These are phyloP conservation scores for Sylvilagus floridanus DNA, from an alignment of 2,797 vertebrate genomes.

Conservation along the genomic window DNA sequence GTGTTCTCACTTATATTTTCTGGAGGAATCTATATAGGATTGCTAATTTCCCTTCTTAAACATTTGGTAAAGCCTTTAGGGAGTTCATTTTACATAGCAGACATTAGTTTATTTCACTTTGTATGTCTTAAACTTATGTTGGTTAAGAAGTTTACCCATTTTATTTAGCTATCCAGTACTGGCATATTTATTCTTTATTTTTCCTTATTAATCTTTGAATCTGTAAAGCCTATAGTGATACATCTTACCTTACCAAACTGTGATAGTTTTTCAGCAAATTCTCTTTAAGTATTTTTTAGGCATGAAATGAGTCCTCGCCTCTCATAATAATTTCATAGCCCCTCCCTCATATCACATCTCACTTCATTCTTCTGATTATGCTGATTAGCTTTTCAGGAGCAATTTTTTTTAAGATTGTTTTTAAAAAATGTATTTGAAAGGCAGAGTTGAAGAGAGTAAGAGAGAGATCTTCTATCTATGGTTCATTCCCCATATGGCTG, in stretches of 20 bases:
- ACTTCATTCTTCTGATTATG: background rate
- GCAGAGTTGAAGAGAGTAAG: no score
- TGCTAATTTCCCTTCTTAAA: background rate
- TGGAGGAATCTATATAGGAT: background rate
- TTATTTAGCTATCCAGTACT: background rate
- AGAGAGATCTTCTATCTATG: no score
- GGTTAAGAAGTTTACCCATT: background rate
- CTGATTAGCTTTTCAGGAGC: background rate
- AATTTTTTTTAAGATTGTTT: no score
- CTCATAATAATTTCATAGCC: background rate
- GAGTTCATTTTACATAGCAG: background rate
- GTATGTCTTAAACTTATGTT: background rate
- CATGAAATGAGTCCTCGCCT: background rate
- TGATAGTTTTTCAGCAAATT: background rate
- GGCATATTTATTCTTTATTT: background rate
- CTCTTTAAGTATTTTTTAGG: background rate
- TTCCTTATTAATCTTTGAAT: background rate
- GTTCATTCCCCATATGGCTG: no score
- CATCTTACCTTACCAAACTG: background rate
- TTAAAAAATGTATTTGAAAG: no score
- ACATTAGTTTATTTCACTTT: background rate
- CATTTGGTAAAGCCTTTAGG: background rate
- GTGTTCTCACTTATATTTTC: background rate
- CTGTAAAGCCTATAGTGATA: background rate
- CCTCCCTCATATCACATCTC: background rate